Evolutionary conservation across 2,797 vertebrate species (phyloP).

Genomic region (Graptemys geographica): DNA sequence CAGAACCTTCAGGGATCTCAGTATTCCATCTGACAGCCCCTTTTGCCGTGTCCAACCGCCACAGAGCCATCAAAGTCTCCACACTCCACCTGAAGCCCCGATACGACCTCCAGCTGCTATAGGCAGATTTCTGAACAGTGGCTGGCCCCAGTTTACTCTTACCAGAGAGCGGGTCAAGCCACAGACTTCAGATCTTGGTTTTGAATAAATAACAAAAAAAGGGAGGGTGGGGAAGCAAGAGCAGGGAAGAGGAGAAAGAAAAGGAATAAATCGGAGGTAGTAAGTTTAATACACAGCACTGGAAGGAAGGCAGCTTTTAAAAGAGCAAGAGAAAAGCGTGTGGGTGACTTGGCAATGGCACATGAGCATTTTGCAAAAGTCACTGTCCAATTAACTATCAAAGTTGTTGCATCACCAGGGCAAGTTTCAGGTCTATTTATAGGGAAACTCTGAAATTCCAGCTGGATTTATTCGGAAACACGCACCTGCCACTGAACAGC

Average conservation of each 20-base stretch:
- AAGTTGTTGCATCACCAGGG: background rate
- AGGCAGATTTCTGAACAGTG: background rate
- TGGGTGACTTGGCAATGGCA: background rate
- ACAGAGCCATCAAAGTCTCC: background rate
- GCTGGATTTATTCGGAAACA: background rate
- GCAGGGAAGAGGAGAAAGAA: background rate
- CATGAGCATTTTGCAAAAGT: background rate
- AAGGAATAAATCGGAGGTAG: background rate
- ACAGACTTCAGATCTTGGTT: background rate
- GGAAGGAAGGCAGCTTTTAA: background rate
- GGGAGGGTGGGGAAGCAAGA: background rate
- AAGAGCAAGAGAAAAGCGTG: background rate
- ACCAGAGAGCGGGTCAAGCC: background rate
- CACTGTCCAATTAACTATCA: background rate
- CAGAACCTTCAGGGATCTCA: background rate
- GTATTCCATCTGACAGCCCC: background rate
- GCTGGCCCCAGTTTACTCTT: background rate
- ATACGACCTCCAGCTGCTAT: background rate
- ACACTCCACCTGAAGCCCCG: background rate
- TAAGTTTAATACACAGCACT: background rate
- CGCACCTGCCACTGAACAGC: background rate
- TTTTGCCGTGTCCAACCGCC: too few species aligned
- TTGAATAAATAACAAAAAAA: background rate
- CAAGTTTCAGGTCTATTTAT: background rate
- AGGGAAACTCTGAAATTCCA: background rate